Percentiles rank a stretch among this genome's conserved stretches.
These are phyloP conservation scores for Bucco capensis DNA, from an alignment of 2,113 vertebrate genomes.

Conservation along the genomic window DNA sequence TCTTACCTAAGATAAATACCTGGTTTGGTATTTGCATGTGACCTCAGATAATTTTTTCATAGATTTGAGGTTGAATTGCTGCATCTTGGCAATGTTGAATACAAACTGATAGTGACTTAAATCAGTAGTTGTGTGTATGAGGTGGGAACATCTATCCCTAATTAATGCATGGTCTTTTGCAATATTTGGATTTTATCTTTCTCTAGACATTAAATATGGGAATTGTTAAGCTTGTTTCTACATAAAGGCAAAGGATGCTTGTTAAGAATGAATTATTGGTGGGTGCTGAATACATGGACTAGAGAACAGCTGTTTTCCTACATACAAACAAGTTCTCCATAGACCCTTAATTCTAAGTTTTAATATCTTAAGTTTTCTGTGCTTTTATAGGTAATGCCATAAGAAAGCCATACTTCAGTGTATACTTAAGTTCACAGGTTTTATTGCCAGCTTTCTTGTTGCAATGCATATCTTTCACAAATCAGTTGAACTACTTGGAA, in stretches of 20 bases:
- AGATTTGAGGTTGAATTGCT: neutral
- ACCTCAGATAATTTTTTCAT: neutral
- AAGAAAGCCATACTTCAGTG: neutral
- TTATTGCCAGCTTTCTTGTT: neutral
- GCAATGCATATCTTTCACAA: neutral
- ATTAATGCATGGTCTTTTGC: neutral
- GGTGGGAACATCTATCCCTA: neutral
- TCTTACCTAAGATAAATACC: neutral
- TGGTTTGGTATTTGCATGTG: neutral
- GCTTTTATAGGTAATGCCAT: neutral
- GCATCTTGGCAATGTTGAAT: neutral
- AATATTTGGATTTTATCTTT: neutral
- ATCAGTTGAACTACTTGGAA: neutral
- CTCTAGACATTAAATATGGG: neutral
- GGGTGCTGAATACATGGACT: neutral
- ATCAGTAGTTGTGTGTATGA: neutral
- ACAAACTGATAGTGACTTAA: neutral
- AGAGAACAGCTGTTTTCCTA: neutral
- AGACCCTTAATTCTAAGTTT: neutral
- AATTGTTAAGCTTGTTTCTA: neutral
- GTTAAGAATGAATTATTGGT: slow-evolving; percentile 29
- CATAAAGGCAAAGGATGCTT: neutral
- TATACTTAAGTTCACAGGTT: neutral
- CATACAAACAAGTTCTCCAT: neutral
- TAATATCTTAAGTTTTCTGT: neutral